Conservation (phyloP, 1,140 invertebrate species). For the Phymastichus coffea region DNA sequence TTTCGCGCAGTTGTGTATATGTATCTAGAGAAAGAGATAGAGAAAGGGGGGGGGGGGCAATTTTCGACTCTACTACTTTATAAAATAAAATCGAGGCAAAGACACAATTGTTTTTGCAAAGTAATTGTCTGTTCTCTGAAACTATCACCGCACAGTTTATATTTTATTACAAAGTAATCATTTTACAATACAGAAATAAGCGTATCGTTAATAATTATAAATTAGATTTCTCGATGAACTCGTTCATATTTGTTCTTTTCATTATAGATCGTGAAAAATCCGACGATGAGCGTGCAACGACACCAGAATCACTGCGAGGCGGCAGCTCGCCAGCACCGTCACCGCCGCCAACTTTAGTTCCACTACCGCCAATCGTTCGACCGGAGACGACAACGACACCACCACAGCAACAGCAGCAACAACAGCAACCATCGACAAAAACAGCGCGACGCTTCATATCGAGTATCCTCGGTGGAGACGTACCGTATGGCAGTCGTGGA, state of each 20-base stretch:
- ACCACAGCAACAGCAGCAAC: slow-evolving; percentile 14
- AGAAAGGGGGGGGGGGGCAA: too few relatives aligned
- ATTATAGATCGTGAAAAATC: slow-evolving; percentile 51
- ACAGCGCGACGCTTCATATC: slow-evolving; percentile 71
- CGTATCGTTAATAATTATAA: too few relatives aligned
- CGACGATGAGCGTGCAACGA: slow-evolving; percentile 52
- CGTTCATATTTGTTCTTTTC: slow-evolving; percentile 9
- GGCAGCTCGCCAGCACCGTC: slow-evolving; percentile 42
- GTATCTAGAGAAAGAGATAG: too few relatives aligned
- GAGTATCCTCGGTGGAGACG: slow-evolving; percentile 73
- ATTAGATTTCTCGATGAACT: too few relatives aligned
- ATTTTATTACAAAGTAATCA: too few relatives aligned
- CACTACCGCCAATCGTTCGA: slow-evolving; percentile 22
- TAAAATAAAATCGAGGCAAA: too few relatives aligned
- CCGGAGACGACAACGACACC: neutral
- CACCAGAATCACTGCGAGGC: slow-evolving; percentile 49
- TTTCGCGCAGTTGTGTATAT: too few relatives aligned
- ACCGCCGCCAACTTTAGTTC: slow-evolving; percentile 41
- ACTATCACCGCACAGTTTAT: too few relatives aligned
- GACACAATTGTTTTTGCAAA: too few relatives aligned
- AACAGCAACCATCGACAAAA: slow-evolving; percentile 28
- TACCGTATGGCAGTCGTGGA: slow-evolving; percentile 71
- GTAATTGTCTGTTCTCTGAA: too few relatives aligned
- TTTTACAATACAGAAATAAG: neutral
- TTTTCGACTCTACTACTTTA: too few relatives aligned